Conservation (phyloP, 2,888 invertebrate genomes). For the Heliconius sara region DNA sequence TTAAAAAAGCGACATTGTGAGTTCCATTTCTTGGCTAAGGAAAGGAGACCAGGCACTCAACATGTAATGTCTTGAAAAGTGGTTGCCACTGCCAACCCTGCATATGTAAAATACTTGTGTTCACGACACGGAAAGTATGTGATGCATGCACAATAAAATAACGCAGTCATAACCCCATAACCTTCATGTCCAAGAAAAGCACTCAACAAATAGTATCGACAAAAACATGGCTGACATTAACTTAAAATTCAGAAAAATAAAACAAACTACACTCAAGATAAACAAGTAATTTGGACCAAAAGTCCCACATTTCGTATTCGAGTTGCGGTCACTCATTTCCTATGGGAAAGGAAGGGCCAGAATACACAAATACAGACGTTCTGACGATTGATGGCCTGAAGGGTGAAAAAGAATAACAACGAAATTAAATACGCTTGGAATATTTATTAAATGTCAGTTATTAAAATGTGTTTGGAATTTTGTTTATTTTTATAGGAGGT, state of each 20-base stretch:
- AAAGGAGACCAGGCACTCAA: background rate
- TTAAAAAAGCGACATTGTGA: no score
- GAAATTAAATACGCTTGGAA: slow-evolving; percentile 7
- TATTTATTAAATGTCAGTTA: slow-evolving; percentile 3
- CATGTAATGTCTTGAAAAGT: background rate
- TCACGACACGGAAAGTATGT: no score
- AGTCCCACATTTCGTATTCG: slow-evolving; percentile 20
- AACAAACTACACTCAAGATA: background rate
- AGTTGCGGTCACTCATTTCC: slow-evolving; percentile 27
- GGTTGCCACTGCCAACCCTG: background rate
- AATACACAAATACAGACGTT: slow-evolving; percentile 23
- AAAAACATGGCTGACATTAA: background rate
- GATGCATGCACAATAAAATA: no score
- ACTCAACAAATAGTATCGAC: background rate
- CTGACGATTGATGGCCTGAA: slow-evolving; percentile 23
- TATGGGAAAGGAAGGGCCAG: slow-evolving; percentile 16
- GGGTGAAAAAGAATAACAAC: slow-evolving; percentile 13
- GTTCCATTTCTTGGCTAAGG: background rate
- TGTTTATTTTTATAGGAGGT: background rate
- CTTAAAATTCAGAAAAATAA: background rate
- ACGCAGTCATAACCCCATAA: background rate
- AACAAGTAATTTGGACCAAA: background rate
- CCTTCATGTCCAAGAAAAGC: background rate
- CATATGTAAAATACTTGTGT: no score
- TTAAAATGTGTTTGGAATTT: background rate